A percentile compares a stretch with the other conserved stretches of the same genome.
Conservation (phyloP, 2,113 vertebrate species). For the Myiopsitta monachus region DNA sequence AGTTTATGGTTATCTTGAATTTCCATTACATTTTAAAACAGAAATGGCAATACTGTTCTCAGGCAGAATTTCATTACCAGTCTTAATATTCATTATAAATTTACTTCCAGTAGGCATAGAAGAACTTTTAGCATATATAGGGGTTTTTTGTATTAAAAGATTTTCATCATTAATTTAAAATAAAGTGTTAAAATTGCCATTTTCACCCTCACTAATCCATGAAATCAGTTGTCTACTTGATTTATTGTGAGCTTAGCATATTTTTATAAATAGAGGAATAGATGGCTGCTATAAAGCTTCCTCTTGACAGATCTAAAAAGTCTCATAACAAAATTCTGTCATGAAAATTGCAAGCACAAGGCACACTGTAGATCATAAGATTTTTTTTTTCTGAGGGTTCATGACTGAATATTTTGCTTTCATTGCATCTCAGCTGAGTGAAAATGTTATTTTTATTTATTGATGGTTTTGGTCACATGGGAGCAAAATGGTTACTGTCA, state of each 20-base stretch:
- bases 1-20: conserved; percentile 16
- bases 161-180: conserved; percentile 59
- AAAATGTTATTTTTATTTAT: conserved; percentile 34
- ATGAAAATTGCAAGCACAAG: neutral
- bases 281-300: neutral
- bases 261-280: conserved; percentile 25
- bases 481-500: neutral
- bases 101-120: neutral
- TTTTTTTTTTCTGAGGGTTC: neutral
- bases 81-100: conserved; percentile 28
- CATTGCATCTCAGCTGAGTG: neutral
- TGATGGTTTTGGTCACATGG: neutral
- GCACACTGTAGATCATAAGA: neutral
- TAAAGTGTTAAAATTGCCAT: conserved; percentile 59
- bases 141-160: conserved; percentile 2
- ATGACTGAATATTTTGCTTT: neutral
- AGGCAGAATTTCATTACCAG: conserved; percentile 11
- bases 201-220: conserved; percentile 56
- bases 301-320: neutral
- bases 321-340: conserved; percentile 1
- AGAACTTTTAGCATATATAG: neutral
- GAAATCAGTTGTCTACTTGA: conserved; percentile 62
- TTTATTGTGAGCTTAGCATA: conserved; percentile 18
- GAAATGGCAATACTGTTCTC: conserved; percentile 34
- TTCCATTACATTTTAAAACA: neutral